Conservation (phyloP, 2,797 vertebrate species). For the Kryptolebias ocellatus region DNA sequence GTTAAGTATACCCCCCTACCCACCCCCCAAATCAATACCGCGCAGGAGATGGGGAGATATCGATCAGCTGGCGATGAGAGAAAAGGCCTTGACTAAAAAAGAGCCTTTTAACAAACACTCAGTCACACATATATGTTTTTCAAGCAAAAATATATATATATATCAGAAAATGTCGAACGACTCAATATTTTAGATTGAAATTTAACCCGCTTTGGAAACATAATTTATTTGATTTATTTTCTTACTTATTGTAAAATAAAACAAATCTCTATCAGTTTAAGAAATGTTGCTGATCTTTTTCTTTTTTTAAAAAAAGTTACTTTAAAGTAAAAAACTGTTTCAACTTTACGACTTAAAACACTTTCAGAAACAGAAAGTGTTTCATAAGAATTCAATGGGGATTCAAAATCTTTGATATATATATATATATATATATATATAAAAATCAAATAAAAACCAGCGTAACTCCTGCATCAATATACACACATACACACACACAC, state of each 20-base stretch:
- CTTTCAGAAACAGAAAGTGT: background rate
- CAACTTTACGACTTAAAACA: background rate
- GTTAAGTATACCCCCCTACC: constrained; percentile 26
- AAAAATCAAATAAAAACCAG: too few relatives aligned
- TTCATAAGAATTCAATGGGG: background rate
- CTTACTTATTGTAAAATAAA: too few relatives aligned
- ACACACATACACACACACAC: background rate
- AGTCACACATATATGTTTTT: background rate
- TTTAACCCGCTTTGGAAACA: too few relatives aligned
- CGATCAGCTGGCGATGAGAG: constrained; percentile 43
- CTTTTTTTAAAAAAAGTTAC: too few relatives aligned
- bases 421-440: too few relatives aligned
- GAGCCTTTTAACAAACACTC: constrained; percentile 6
- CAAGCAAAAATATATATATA: too few relatives aligned
- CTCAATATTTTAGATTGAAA: too few relatives aligned
- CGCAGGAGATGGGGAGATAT: constrained; percentile 38
- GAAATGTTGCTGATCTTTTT: too few relatives aligned
- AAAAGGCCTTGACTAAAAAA: constrained; percentile 32
- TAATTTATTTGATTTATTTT: too few relatives aligned
- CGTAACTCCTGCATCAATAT: background rate
- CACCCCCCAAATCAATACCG: constrained; percentile 42
- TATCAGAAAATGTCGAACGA: background rate
- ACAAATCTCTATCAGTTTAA: too few relatives aligned
- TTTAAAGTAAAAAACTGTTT: background rate
- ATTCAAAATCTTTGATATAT: background rate